Evolutionary conservation across 2,888 invertebrate species (phyloP).

Genomic region (Bugulina stolonifera): DNA sequence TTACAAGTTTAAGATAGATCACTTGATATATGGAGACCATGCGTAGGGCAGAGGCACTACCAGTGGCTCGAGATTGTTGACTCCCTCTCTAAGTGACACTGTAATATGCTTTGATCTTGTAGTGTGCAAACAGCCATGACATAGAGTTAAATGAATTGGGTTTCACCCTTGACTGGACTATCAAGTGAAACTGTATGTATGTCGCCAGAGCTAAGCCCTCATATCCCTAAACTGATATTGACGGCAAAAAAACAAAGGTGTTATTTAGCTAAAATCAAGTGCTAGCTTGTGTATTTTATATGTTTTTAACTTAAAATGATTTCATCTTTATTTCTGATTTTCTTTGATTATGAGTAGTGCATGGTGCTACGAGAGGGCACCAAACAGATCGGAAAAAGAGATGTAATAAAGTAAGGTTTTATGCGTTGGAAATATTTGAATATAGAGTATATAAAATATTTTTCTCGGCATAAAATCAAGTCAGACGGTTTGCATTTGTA

Average conservation of each 20-base stretch:
- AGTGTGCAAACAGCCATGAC: not conserved
- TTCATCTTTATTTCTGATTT: too few species aligned
- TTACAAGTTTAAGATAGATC: not conserved
- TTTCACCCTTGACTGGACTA: not conserved
- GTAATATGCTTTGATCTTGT: not conserved
- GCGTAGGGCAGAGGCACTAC: not conserved
- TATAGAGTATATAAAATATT: too few species aligned
- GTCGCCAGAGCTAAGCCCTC: not conserved
- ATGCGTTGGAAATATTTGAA: too few species aligned
- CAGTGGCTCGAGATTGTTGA: too few species aligned
- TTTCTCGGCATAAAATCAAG: too few species aligned
- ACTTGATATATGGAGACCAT: not conserved
- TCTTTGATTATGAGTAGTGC: too few species aligned
- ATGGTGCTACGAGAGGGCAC: too few species aligned
- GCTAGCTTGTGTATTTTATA: too few species aligned
- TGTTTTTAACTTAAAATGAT: too few species aligned
- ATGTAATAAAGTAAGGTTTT: too few species aligned
- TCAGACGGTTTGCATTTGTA: too few species aligned
- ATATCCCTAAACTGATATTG: not conserved
- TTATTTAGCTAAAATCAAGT: not conserved
- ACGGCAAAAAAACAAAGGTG: not conserved
- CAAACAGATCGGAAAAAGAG: too few species aligned
- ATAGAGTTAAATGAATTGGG: not conserved
- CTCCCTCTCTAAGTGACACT: not conserved
- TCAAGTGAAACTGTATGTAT: not conserved